Percentiles rank a stretch among this genome's conserved stretches.
Conservation (phyloP, 2,888 invertebrate species). For the Cyrtodaria siliqua region DNA sequence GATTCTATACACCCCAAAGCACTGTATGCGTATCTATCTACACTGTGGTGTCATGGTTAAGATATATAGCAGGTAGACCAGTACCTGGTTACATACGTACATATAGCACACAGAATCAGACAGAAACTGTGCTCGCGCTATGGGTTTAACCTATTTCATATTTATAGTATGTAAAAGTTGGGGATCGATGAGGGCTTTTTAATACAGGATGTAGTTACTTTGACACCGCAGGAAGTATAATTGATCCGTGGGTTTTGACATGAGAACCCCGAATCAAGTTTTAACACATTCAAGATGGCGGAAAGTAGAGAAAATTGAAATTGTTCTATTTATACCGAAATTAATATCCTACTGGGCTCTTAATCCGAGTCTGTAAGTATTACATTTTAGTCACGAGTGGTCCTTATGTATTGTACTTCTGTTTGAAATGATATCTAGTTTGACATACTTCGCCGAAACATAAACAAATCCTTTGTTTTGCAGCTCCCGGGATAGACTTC, state of each 20-base stretch:
- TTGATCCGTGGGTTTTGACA: conserved; percentile 65
- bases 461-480: not conserved
- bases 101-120: too few relatives aligned
- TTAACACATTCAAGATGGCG: conserved; percentile 86
- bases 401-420: not conserved
- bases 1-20: too few relatives aligned
- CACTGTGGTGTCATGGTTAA: too few relatives aligned
- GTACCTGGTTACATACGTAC: too few relatives aligned
- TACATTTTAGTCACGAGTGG: not conserved
- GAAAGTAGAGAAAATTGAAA: conserved; percentile 61
- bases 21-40: too few relatives aligned
- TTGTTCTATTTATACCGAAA: not conserved
- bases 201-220: not conserved
- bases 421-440: not conserved
- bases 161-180: too few relatives aligned
- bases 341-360: not conserved
- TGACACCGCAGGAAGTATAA: conserved; percentile 18
- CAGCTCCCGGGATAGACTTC: not conserved
- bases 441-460: not conserved
- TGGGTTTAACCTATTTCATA: too few relatives aligned
- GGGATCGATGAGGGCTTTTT: conserved; percentile 12
- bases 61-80: too few relatives aligned
- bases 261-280: conserved; percentile 81
- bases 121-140: too few relatives aligned
- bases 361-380: not conserved